phyloP scores from a whole-genome alignment of 2,113 vertebrate species.

The Microcebus lehilahytsara region DNA sequence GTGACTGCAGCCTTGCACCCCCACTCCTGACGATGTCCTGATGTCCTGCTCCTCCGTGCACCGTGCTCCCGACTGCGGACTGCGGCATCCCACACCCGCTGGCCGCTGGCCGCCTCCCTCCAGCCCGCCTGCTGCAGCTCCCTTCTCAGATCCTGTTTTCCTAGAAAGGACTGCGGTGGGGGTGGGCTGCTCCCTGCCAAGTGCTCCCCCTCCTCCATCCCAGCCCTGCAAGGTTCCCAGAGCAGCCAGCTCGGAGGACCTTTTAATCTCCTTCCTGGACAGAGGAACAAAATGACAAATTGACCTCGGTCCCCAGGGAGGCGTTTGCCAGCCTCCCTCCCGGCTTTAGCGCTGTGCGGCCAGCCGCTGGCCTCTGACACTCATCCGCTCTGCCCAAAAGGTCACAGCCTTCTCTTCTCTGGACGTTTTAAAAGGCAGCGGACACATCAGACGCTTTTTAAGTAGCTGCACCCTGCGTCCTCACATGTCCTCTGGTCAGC shows the following conservation, averaged over 20 bases:
- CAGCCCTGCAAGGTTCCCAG: neutral
- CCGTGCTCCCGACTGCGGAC: fast-evolving
- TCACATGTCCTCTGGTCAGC: fast-evolving
- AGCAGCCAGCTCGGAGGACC: neutral
- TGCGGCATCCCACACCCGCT: fast-evolving
- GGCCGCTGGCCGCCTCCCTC: neutral
- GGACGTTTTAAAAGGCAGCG: neutral
- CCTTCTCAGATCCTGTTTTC: neutral
- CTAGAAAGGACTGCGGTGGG: neutral
- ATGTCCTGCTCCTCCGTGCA: neutral
- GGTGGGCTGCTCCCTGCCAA: too few species aligned
- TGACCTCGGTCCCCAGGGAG: fast-evolving
- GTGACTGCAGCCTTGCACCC: neutral
- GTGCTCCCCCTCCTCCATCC: neutral
- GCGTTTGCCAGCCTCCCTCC: fast-evolving
- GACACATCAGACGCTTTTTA: neutral
- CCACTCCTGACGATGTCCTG: fast-evolving
- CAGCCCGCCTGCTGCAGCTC: fast-evolving
- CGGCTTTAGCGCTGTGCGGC: fast-evolving
- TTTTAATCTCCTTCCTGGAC: neutral
- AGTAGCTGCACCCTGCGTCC: neutral
- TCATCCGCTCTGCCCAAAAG: neutral
- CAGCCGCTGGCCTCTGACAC: neutral
- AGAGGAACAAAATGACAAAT: neutral
- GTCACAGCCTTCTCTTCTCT: neutral